A percentile compares a stretch with the other conserved stretches of the same genome.
Conservation (phyloP, 1,140 invertebrate genomes). For the Trichogramma pretiosum region DNA sequence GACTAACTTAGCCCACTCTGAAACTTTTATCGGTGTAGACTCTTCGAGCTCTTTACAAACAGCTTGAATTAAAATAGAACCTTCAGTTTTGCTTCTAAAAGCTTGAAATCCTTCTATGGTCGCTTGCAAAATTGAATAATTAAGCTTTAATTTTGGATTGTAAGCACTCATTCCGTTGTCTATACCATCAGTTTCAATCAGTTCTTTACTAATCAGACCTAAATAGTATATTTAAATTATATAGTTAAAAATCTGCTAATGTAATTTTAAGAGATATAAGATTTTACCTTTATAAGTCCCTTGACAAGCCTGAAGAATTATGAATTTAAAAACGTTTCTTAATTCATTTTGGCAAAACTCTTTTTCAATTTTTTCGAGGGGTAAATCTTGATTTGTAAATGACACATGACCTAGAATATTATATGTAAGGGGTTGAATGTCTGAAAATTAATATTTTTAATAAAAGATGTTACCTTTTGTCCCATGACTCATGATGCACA, state of each 20-base stretch:
- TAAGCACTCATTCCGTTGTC: not conserved
- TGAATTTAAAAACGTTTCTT: slow-evolving; percentile 12
- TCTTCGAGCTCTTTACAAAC: no score
- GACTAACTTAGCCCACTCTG: no score
- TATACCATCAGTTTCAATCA: not conserved
- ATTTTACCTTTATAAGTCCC: slow-evolving; percentile 6
- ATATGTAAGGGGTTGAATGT: not conserved
- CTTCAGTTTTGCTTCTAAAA: no score
- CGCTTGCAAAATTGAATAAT: slow-evolving; percentile 11
- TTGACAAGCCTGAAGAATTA: slow-evolving; percentile 14
- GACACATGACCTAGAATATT: slow-evolving; percentile 9
- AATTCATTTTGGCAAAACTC: slow-evolving; percentile 11
- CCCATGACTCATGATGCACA: slow-evolving; percentile 15
- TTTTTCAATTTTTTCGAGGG: slow-evolving; percentile 9
- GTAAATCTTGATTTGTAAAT: slow-evolving; percentile 3
- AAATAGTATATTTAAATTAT: not conserved
- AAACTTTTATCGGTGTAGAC: no score
- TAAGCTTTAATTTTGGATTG: not conserved
- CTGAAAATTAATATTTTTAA: not conserved
- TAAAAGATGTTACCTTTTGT: slow-evolving; percentile 4
- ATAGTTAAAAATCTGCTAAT: not conserved
- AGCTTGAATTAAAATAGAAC: no score
- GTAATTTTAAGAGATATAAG: not conserved
- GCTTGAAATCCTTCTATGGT: slow-evolving; percentile 3
- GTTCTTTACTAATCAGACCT: not conserved